These are phyloP conservation scores for Dinothrombium tinctorium DNA, from an alignment of 1,140 invertebrate genomes.

Conservation along the genomic window DNA sequence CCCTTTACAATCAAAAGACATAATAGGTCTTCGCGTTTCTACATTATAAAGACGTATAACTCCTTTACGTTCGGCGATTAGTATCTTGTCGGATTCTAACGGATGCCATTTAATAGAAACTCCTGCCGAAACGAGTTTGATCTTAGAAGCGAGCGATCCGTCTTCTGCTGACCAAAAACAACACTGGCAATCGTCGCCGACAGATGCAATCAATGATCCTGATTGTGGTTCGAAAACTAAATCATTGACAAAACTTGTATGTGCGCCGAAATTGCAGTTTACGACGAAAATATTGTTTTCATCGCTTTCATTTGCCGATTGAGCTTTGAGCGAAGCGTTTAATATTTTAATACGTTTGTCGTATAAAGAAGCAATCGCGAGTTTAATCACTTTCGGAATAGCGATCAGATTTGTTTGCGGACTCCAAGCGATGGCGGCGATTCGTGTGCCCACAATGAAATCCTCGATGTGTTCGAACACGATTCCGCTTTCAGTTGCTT, in stretches of 20 bases:
- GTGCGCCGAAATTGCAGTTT: too few species aligned
- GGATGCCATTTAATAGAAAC: conserved; percentile 41
- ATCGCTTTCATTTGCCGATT: conserved; percentile 33
- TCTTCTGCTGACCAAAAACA: conserved; percentile 36
- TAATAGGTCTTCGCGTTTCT: conserved; percentile 35
- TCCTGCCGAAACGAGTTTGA: conserved; percentile 38
- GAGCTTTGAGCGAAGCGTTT: not conserved
- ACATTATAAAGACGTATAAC: conserved; percentile 44
- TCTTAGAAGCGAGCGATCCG: conserved; percentile 20
- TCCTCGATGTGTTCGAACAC: conserved; percentile 5
- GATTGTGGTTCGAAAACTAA: conserved; percentile 37
- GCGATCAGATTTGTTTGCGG: conserved; percentile 1
- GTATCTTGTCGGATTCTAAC: conserved; percentile 41
- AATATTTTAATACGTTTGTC: conserved; percentile 2
- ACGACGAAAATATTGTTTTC: too few species aligned
- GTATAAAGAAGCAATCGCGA: not conserved
- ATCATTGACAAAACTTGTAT: conserved; percentile 41
- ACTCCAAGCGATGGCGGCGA: conserved; percentile 1
- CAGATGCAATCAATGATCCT: conserved; percentile 39
- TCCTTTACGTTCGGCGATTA: conserved; percentile 48
- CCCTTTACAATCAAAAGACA: conserved; percentile 40
- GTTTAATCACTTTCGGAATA: not conserved
- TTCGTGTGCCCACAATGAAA: conserved; percentile 2
- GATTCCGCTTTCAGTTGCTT: too few species aligned
- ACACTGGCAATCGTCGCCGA: conserved; percentile 48